phyloP scores from a whole-genome alignment of 2,113 vertebrate genomes.

The Papio anubis region DNA sequence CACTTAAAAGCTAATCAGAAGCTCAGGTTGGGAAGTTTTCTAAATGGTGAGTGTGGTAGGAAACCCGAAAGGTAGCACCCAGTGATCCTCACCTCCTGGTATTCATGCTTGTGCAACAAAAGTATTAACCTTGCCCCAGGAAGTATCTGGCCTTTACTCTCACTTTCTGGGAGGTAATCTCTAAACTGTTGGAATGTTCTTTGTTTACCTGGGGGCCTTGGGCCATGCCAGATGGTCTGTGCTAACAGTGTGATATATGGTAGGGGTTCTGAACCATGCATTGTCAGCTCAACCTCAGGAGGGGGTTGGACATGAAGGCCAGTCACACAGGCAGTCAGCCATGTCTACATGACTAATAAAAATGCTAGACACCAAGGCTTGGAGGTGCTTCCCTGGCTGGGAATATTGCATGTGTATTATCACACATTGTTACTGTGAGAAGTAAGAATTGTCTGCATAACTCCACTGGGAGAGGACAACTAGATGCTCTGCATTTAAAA shows the following conservation, averaged over 20 bases:
- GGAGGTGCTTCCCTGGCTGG: neutral
- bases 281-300: neutral
- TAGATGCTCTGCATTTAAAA: neutral
- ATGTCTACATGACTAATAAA: neutral
- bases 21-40: neutral
- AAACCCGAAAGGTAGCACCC: neutral
- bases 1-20: neutral
- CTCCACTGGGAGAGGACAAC: neutral
- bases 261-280: neutral
- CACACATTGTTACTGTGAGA: neutral
- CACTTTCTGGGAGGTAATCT: neutral
- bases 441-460: neutral
- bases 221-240: neutral
- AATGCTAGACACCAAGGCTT: neutral
- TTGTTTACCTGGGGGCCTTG: neutral
- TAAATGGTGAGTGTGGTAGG: neutral
- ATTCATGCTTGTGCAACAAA: neutral
- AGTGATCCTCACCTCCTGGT: neutral
- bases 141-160: neutral
- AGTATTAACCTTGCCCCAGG: neutral
- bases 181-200: neutral
- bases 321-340: neutral
- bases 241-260: neutral
- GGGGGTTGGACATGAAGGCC: neutral
- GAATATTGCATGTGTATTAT: neutral